Conservation (phyloP, 2,888 invertebrate genomes). For the Salticus scenicus region DNA sequence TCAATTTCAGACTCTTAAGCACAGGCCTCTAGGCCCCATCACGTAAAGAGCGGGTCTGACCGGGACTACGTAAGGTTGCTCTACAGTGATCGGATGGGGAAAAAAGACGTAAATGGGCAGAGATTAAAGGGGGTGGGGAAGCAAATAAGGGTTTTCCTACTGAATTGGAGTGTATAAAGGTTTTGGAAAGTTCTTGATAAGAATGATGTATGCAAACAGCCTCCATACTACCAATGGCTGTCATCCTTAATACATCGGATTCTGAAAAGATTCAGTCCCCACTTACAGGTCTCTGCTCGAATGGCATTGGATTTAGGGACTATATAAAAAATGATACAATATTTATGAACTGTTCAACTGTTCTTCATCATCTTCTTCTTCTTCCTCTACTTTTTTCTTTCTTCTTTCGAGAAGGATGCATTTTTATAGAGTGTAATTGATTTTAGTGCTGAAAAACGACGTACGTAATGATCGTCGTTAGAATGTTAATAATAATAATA, state of each 20-base stretch:
- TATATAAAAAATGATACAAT: neutral
- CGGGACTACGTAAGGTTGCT: neutral
- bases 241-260: slow-evolving; percentile 63
- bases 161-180: slow-evolving; percentile 57
- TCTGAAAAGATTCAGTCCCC: slow-evolving; percentile 6
- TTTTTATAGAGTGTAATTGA: too few species aligned
- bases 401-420: too few species aligned
- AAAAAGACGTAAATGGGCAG: slow-evolving; percentile 28
- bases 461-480: too few species aligned
- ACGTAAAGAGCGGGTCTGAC: slow-evolving; percentile 35
- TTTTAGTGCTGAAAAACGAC: too few species aligned
- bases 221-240: slow-evolving; percentile 43
- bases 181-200: slow-evolving; percentile 60
- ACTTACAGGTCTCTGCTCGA: neutral
- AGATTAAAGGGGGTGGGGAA: slow-evolving; percentile 42
- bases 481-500: too few species aligned
- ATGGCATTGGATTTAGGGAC: neutral
- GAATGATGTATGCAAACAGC: slow-evolving; percentile 68
- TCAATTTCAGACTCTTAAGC: slow-evolving; percentile 62
- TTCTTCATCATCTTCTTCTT: too few species aligned
- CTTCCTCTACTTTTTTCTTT: too few species aligned
- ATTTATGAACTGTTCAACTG: too few species aligned
- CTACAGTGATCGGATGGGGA: neutral
- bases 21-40: slow-evolving; percentile 51
- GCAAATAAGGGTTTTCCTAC: neutral